Conservation (phyloP, 2,888 invertebrate genomes). For the Cordilura impudica region DNA sequence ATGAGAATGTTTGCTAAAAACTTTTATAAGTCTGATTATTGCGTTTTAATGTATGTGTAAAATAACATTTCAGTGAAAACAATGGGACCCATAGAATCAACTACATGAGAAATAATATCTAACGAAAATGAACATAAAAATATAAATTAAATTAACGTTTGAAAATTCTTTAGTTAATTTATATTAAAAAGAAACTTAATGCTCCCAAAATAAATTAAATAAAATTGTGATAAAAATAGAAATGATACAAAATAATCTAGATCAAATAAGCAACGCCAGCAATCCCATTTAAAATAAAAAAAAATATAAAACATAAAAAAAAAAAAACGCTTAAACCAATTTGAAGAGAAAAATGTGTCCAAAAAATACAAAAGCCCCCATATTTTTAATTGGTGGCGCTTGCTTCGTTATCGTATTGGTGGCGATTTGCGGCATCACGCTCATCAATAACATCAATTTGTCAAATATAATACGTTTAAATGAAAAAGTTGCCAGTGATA, state of each 20-base stretch:
- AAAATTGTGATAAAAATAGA: neutral
- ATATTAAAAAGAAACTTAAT: neutral
- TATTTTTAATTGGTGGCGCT: slow-evolving; percentile 76
- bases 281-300: slow-evolving; percentile 13
- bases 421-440: slow-evolving; percentile 79
- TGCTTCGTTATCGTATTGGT: slow-evolving; percentile 79
- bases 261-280: slow-evolving; percentile 12
- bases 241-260: neutral
- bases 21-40: too few species aligned
- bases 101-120: neutral
- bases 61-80: too few species aligned
- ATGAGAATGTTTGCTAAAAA: too few species aligned
- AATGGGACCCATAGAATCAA: neutral
- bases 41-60: too few species aligned
- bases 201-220: slow-evolving; percentile 15
- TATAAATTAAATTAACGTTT: too few species aligned
- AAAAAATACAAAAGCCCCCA: slow-evolving; percentile 75
- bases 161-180: neutral
- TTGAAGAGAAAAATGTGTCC: slow-evolving; percentile 71
- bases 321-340: neutral
- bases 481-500: slow-evolving; percentile 76
- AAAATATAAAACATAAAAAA: slow-evolving; percentile 3
- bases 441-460: slow-evolving; percentile 77
- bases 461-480: slow-evolving; percentile 76
- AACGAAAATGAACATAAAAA: neutral